Percentiles rank a stretch among this genome's conserved stretches.
Conservation (phyloP, 2,888 invertebrate genomes). For the Drosophila seclusa region DNA sequence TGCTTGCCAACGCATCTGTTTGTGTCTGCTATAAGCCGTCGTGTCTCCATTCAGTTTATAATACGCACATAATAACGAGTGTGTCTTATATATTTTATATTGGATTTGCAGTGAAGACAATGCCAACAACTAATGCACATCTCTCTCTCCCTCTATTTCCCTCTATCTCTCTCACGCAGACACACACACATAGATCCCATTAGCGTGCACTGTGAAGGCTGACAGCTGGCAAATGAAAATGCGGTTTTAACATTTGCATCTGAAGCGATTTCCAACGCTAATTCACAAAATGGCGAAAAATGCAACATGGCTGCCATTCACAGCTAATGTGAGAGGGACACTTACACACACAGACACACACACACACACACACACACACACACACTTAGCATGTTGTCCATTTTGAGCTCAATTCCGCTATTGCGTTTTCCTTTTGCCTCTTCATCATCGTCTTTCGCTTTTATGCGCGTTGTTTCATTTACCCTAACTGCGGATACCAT, state of each 20-base stretch:
- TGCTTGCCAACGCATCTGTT: conserved; percentile 22
- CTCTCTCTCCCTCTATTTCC: neutral
- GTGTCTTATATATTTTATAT: conserved; percentile 28
- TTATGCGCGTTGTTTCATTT: conserved; percentile 4
- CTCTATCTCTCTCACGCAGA: neutral
- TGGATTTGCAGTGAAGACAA: conserved; percentile 50
- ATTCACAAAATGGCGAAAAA: conserved; percentile 70
- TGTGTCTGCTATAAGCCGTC: conserved; percentile 27
- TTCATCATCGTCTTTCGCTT: conserved; percentile 12
- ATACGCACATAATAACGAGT: conserved; percentile 34
- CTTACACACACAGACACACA: neutral
- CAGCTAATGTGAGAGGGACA: conserved; percentile 63
- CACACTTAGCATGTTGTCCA: conserved; percentile 22
- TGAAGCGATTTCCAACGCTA: conserved; percentile 58
- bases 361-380: conserved; percentile 5
- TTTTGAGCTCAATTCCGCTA: conserved; percentile 31
- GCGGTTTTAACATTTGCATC: conserved; percentile 77
- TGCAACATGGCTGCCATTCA: conserved; percentile 71
- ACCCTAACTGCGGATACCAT: neutral
- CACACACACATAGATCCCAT: conserved; percentile 39
- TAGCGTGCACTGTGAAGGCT: conserved; percentile 49
- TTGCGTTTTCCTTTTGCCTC: conserved; percentile 3
- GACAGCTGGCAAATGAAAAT: conserved; percentile 75
- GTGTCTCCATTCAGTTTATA: conserved; percentile 31
- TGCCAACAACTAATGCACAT: conserved; percentile 45